A percentile compares a stretch with the other conserved stretches of the same genome.
These are phyloP conservation scores for Tetragnatha montana DNA, from an alignment of 2,888 invertebrate genomes.

Conservation along the genomic window DNA sequence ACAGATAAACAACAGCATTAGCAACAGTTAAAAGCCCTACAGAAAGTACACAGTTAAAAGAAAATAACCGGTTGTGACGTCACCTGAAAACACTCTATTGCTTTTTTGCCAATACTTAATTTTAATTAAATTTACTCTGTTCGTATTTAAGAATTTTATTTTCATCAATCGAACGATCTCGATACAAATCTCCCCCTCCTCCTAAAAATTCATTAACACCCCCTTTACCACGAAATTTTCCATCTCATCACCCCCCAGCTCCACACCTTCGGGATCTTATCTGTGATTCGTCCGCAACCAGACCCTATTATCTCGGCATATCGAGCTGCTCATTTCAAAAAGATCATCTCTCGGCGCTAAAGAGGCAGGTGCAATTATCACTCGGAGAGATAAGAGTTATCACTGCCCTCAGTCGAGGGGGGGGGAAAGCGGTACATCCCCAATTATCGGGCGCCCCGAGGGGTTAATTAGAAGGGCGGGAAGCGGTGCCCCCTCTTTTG, in stretches of 20 bases:
- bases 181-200: no score
- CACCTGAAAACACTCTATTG: no score
- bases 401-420: slow-evolving; percentile 8
- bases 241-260: neutral
- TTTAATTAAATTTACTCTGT: no score
- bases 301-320: neutral
- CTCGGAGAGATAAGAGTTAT: slow-evolving; percentile 10
- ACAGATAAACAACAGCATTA: no score
- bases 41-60: no score
- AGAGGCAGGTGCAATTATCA: slow-evolving; percentile 5
- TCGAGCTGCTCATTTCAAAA: neutral
- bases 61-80: no score
- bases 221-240: neutral
- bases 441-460: slow-evolving; percentile 28
- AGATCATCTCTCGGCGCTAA: neutral
- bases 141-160: no score
- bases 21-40: no score
- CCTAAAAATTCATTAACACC: neutral
- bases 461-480: slow-evolving; percentile 48
- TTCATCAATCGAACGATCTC: no score
- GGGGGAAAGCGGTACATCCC: slow-evolving; percentile 1
- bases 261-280: neutral
- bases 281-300: neutral
- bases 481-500: slow-evolving; percentile 8
- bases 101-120: no score